Conservation (phyloP, 2,797 vertebrate genomes). For the Catharus ustulatus region DNA sequence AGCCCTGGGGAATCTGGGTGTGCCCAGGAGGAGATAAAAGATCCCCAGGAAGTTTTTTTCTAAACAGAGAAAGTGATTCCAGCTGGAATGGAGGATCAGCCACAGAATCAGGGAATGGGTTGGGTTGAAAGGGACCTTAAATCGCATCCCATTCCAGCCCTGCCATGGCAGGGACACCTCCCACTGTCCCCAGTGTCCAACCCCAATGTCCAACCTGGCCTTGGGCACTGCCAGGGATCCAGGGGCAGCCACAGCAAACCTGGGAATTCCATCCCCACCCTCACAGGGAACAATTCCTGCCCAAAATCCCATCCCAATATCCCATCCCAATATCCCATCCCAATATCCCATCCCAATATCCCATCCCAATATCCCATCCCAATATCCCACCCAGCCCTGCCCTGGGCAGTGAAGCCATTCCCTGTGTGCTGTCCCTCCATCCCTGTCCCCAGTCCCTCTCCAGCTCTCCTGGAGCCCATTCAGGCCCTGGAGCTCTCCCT, state of each 20-base stretch:
- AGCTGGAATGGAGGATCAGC: fast-evolving
- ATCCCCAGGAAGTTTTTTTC: background rate
- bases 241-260: background rate
- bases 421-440: background rate
- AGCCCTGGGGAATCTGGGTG: background rate
- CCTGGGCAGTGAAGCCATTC: too few species aligned
- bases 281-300: fast-evolving
- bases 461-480: background rate
- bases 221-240: background rate
- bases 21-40: background rate
- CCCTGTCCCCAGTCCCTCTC: background rate
- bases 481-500: fast-evolving
- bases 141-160: fast-evolving
- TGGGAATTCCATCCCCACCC: background rate
- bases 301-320: background rate
- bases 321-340: background rate
- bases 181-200: background rate
- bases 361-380: too few species aligned
- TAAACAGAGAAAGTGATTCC: fast-evolving
- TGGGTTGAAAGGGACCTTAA: background rate
- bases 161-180: background rate
- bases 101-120: fast-evolving
- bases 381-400: too few species aligned
- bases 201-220: background rate
- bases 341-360: background rate